phyloP scores from a whole-genome alignment of 1,140 invertebrate species.

The Eulimnadia texana region DNA sequence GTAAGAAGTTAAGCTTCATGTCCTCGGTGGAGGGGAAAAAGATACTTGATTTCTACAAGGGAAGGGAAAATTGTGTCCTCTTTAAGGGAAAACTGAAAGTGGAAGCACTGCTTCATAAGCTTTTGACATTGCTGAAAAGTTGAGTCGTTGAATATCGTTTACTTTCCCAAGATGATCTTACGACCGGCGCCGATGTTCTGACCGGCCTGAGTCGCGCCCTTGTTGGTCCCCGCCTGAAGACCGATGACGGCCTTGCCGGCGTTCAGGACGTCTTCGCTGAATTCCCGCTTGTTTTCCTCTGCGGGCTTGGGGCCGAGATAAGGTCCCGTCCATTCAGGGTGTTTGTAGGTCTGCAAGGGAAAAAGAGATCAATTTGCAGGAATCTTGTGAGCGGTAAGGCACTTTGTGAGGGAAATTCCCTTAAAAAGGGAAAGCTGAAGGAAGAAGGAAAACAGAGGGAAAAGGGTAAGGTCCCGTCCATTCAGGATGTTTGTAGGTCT shows the following conservation, averaged over 20 bases:
- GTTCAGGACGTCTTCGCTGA: slow-evolving; percentile 69
- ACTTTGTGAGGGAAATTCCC: too few relatives aligned
- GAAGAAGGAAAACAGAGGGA: too few relatives aligned
- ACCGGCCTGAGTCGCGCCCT: slow-evolving; percentile 69
- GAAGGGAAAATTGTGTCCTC: not conserved
- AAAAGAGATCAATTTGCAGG: too few relatives aligned
- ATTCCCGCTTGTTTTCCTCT: slow-evolving; percentile 75
- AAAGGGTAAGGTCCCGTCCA: too few relatives aligned
- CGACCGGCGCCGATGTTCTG: slow-evolving; percentile 76
- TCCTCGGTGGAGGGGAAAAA: too few relatives aligned
- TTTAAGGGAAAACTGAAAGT: not conserved
- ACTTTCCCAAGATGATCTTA: slow-evolving; percentile 70
- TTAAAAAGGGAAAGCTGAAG: too few relatives aligned
- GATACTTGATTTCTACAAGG: too few relatives aligned
- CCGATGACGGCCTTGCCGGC: slow-evolving; percentile 75
- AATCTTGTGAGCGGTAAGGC: too few relatives aligned
- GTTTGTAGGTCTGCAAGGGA: slow-evolving; percentile 64
- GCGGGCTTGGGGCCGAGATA: slow-evolving; percentile 66
- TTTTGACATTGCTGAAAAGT: too few relatives aligned
- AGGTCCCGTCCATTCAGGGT: slow-evolving; percentile 74
- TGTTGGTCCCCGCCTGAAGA: slow-evolving; percentile 71
- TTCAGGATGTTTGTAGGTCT: too few relatives aligned
- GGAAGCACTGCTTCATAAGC: too few relatives aligned
- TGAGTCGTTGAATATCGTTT: slow-evolving; percentile 22
- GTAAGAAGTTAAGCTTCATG: too few relatives aligned